phyloP scores from a whole-genome alignment of 2,113 vertebrate genomes.

The Cyprinus carpio region DNA sequence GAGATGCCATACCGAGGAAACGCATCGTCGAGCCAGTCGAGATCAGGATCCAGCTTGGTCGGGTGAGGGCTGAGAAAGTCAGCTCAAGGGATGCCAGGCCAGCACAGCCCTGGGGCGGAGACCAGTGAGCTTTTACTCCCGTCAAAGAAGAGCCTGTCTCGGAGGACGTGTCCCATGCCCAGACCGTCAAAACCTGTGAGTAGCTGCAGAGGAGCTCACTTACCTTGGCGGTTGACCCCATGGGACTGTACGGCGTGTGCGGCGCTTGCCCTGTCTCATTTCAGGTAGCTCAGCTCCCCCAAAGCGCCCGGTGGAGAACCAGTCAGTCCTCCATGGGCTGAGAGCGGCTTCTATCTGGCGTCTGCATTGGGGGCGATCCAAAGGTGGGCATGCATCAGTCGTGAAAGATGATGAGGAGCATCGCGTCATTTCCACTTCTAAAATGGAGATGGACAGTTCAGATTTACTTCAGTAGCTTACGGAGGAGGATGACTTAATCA shows the following conservation, averaged over 20 bases:
- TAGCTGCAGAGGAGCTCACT: constrained; percentile 69
- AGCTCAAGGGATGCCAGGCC: constrained; percentile 77
- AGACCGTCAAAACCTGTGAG: constrained; percentile 73
- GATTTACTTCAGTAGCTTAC: constrained; percentile 71
- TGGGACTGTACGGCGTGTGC: constrained; percentile 82
- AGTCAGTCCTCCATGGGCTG: constrained; percentile 32
- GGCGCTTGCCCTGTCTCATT: constrained; percentile 64
- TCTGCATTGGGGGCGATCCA: constrained; percentile 77
- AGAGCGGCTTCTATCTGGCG: constrained; percentile 83
- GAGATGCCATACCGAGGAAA: constrained; percentile 69
- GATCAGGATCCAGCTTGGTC: constrained; percentile 38
- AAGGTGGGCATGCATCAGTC: constrained; percentile 60
- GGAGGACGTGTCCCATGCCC: constrained; percentile 66
- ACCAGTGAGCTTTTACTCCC: constrained; percentile 83
- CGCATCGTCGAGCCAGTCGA: constrained; percentile 73
- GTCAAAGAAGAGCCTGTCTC: constrained; percentile 72
- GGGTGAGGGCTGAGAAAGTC: constrained; percentile 68
- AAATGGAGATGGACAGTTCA: constrained; percentile 60
- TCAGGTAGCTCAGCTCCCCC: constrained; percentile 60
- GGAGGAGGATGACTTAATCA: constrained; percentile 76
- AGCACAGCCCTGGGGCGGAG: constrained; percentile 78
- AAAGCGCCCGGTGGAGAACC: constrained; percentile 64
- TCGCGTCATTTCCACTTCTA: constrained; percentile 55
- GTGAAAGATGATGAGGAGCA: constrained; percentile 73
- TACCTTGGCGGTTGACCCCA: no score